These are phyloP conservation scores for Nemoura dubitans DNA, from an alignment of 2,888 invertebrate genomes.

Conservation along the genomic window DNA sequence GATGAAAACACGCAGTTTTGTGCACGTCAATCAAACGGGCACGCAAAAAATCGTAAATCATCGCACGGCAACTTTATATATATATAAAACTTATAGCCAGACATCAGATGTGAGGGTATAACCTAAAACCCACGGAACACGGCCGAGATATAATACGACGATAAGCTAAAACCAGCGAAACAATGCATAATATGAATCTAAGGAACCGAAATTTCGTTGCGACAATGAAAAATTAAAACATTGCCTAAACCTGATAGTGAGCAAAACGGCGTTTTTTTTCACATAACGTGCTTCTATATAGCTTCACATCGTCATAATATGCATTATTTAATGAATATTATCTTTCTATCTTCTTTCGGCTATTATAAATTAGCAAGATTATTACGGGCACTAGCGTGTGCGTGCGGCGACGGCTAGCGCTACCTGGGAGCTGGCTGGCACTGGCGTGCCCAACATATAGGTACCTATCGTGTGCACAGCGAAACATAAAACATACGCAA, in stretches of 20 bases:
- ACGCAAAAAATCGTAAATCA: conserved; percentile 12
- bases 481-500: too few species aligned
- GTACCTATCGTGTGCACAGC: too few species aligned
- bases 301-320: background rate
- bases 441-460: background rate
- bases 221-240: background rate
- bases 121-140: background rate
- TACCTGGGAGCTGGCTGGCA: background rate
- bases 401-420: background rate
- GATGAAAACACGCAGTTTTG: background rate
- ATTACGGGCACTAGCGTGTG: background rate
- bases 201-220: background rate
- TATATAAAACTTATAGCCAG: too few species aligned
- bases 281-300: background rate
- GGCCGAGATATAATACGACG: background rate
- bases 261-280: background rate
- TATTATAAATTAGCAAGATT: background rate
- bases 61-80: background rate
- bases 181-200: background rate
- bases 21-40: conserved; percentile 7
- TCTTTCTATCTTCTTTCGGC: background rate
- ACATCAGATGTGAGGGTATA: too few species aligned
- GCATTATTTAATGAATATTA: conserved; percentile 7
- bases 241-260: background rate
- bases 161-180: background rate